Conservation (phyloP, 2,888 invertebrate species). For the Cheilosia impressa region DNA sequence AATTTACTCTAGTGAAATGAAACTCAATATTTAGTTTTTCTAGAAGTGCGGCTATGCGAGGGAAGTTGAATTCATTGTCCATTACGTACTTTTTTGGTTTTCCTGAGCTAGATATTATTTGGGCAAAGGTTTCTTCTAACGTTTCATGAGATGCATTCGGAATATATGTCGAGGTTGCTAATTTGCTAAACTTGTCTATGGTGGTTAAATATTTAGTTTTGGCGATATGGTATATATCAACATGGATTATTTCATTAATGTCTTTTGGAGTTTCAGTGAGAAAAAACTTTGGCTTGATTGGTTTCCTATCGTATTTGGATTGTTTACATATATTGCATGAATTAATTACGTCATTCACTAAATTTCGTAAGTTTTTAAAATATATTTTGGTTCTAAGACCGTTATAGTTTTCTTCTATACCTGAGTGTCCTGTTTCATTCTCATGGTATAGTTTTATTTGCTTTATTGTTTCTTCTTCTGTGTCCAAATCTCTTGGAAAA, state of each 20-base stretch:
- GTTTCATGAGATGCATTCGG: too few species aligned
- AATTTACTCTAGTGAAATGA: too few species aligned
- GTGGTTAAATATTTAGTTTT: slow-evolving; percentile 1
- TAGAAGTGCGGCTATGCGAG: too few species aligned
- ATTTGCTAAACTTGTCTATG: slow-evolving; percentile 15
- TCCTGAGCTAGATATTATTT: too few species aligned
- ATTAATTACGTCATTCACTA: slow-evolving; percentile 17
- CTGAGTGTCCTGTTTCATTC: slow-evolving; percentile 17
- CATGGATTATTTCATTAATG: slow-evolving; percentile 21
- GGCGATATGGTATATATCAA: neutral
- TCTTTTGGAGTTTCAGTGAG: slow-evolving; percentile 20
- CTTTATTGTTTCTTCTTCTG: neutral
- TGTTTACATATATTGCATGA: slow-evolving; percentile 27
- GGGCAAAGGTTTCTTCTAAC: too few species aligned
- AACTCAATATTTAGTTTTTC: too few species aligned
- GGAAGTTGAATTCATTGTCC: too few species aligned
- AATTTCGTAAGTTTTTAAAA: neutral
- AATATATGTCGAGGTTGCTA: too few species aligned
- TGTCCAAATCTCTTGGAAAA: slow-evolving; percentile 15
- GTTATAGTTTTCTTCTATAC: slow-evolving; percentile 11
- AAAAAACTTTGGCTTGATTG: slow-evolving; percentile 1
- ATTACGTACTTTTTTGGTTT: too few species aligned
- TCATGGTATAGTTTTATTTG: slow-evolving; percentile 10
- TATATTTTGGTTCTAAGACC: slow-evolving; percentile 5
- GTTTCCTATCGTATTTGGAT: slow-evolving; percentile 9